These are phyloP conservation scores for Eupithecia inturbata DNA, from an alignment of 2,888 invertebrate genomes.

Conservation along the genomic window DNA sequence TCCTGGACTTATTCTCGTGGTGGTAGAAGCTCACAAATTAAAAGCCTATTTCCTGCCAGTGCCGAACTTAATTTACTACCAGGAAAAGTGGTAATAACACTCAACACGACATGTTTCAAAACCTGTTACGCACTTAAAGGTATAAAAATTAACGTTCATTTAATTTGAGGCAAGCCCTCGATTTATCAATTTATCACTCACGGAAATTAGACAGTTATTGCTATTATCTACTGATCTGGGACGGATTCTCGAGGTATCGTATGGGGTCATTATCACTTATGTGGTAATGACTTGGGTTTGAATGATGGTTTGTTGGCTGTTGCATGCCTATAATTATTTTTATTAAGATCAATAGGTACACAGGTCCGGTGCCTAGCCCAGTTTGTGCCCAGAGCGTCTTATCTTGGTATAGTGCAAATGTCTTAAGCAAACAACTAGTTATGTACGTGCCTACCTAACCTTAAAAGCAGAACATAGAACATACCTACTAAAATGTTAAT, in stretches of 20 bases:
- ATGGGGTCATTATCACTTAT: constrained; percentile 22
- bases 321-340: not conserved
- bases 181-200: constrained; percentile 48
- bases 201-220: constrained; percentile 40
- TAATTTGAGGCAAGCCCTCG: constrained; percentile 45
- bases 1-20: not conserved
- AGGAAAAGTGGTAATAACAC: constrained; percentile 38
- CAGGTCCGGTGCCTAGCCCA: not conserved
- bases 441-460: too few species aligned
- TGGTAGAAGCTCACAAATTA: constrained; percentile 25
- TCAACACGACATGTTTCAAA: constrained; percentile 35
- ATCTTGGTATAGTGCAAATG: too few species aligned
- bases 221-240: constrained; percentile 33
- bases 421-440: too few species aligned
- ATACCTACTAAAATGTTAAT: too few species aligned
- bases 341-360: not conserved
- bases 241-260: constrained; percentile 31
- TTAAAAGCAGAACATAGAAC: too few species aligned
- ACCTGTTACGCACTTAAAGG: constrained; percentile 45
- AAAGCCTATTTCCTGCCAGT: constrained; percentile 35
- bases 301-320: constrained; percentile 22
- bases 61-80: constrained; percentile 41
- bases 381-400: too few species aligned
- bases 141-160: constrained; percentile 49
- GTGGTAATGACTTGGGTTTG: constrained; percentile 34